These are phyloP conservation scores for Lithodes maja DNA, from an alignment of 2,888 invertebrate genomes.

Conservation along the genomic window DNA sequence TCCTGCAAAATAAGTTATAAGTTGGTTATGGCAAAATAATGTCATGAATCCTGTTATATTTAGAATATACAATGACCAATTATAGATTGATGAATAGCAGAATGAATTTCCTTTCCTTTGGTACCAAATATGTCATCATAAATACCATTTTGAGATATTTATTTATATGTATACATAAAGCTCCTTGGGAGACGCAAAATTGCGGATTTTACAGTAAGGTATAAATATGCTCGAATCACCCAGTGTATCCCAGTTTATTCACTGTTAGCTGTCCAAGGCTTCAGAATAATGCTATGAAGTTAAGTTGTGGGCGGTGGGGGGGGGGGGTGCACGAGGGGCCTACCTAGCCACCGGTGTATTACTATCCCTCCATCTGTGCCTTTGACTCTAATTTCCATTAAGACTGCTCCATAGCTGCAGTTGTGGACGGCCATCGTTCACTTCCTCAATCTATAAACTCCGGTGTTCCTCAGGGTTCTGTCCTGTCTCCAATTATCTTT, in stretches of 20 bases:
- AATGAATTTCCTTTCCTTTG: not conserved
- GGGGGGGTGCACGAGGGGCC: not conserved
- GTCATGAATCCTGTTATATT: not conserved
- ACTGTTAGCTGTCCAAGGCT: not conserved
- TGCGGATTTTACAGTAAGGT: not conserved
- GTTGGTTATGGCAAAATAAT: not conserved
- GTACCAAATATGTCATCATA: not conserved
- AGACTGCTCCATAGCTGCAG: too few relatives aligned
- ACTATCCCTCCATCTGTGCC: too few relatives aligned
- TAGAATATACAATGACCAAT: not conserved
- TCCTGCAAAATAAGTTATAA: not conserved
- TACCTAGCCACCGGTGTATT: not conserved
- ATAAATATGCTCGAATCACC: not conserved
- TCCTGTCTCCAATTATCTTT: too few relatives aligned
- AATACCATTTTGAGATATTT: not conserved
- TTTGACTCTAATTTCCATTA: too few relatives aligned
- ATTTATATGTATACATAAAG: not conserved
- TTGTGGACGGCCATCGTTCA: too few relatives aligned
- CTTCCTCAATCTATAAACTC: too few relatives aligned
- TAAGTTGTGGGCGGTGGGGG: not conserved
- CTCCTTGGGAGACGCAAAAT: not conserved
- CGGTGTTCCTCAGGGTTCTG: too few relatives aligned
- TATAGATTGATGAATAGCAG: not conserved
- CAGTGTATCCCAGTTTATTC: conserved; percentile 1
- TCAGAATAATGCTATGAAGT: not conserved